Evolutionary conservation across 2,888 invertebrate genomes (phyloP).

Genomic region (Tridacna gigas): DNA sequence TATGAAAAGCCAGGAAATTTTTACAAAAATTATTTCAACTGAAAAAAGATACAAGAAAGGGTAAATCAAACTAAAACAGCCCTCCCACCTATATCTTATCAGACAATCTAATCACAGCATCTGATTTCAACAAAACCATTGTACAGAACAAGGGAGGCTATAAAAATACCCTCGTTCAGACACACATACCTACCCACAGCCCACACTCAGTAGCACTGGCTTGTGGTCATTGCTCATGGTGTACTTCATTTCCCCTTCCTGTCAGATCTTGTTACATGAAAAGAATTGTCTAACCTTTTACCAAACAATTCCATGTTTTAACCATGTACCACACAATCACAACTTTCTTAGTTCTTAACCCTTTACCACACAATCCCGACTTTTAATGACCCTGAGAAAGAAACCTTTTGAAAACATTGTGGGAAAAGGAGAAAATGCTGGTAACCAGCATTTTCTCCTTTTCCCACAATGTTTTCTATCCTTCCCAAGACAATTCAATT

Average conservation of each 20-base stretch:
- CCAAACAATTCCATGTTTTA: neutral
- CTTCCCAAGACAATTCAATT: no score
- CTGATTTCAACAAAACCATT: neutral
- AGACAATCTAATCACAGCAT: conserved; percentile 8
- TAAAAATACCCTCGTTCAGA: no score
- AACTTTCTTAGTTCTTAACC: neutral
- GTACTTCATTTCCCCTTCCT: conserved; percentile 15
- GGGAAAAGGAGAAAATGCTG: no score
- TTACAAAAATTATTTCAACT: neutral
- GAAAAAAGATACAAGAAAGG: neutral
- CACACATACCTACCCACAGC: neutral
- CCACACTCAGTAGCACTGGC: neutral
- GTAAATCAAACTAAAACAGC: neutral
- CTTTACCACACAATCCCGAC: neutral
- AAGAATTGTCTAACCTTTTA: neutral
- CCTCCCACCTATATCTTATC: neutral
- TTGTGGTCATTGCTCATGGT: conserved; percentile 3
- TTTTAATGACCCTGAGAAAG: neutral
- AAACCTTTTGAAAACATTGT: no score
- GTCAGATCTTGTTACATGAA: neutral
- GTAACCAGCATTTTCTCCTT: no score
- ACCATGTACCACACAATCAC: neutral
- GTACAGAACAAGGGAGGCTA: no score
- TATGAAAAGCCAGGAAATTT: no score
- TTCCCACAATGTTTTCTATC: no score